Evolutionary conservation across 1,140 invertebrate species (phyloP).

Genomic region (Ips nitidus): DNA sequence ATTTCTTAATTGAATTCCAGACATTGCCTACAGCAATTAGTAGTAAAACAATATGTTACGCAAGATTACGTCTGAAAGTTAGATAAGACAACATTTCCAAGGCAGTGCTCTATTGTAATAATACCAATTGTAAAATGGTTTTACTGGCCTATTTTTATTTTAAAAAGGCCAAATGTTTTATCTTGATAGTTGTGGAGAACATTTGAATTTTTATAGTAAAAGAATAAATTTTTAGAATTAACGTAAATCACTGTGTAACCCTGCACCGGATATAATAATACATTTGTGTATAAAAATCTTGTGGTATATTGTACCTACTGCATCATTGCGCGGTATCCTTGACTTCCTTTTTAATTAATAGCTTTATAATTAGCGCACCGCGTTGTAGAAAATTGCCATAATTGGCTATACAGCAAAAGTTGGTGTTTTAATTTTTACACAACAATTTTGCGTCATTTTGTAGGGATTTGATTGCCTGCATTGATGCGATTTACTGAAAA

Average conservation of each 20-base stretch:
- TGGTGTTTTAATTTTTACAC: neutral
- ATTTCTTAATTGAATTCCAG: neutral
- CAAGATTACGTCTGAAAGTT: constrained; percentile 14
- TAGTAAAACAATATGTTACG: constrained; percentile 14
- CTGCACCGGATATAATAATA: neutral
- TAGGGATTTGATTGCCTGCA: no score
- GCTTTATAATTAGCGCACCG: constrained; percentile 12
- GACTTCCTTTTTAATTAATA: constrained; percentile 21
- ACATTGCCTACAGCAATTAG: constrained; percentile 9
- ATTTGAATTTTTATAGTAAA: no score
- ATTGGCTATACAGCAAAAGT: neutral
- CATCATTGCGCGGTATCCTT: constrained; percentile 8
- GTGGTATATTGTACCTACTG: neutral
- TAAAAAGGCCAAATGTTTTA: neutral
- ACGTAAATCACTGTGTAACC: no score
- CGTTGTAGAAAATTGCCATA: constrained; percentile 15
- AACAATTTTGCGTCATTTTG: neutral
- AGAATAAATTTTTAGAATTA: no score
- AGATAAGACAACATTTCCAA: constrained; percentile 19
- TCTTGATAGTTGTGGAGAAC: no score
- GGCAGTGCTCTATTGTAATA: constrained; percentile 12
- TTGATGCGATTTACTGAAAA: no score
- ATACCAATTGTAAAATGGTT: constrained; percentile 4
- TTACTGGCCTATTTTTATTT: constrained; percentile 11
- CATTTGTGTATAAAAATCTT: neutral